Base-by-base conservation (phyloP, 2,113 vertebrate species). In the Scomber japonicus region DNA sequence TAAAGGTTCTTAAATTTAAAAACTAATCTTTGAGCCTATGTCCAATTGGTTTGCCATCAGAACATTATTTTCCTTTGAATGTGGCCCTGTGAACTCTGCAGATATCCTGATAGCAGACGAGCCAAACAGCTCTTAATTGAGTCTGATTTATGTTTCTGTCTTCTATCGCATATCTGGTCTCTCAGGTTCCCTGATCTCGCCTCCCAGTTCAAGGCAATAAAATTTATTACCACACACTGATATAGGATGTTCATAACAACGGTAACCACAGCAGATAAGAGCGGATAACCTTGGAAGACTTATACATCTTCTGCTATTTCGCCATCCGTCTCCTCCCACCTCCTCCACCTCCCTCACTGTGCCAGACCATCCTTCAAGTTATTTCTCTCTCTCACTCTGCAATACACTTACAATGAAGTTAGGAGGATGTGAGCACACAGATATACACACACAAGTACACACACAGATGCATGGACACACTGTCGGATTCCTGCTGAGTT, bases 401-500 rank as follows among this genome's bases (percentile, higher is more conserved):
- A n/a, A 81, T 81, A 55, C 30, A 77, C 53, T 81, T 45, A 16
- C 4, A 55, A 45, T 48, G 50, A 73, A 48, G 54, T 27, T 71
- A 72, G 49, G 6, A 31, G 66, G 59, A 44, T 0, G 0, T n/a
- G 19, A 53, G 11, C 64, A 60, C 61, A 72, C 53, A 12, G 21
- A 21, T 67, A 65, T 46, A 55, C 44, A 53, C 61, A 72, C 46
- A 12, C 30, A 21, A 48, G 45, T 55, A 71, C 48, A 69, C 46
- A 69, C 9, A n/a, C 61, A 60, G 67, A 65, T 46, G 50, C 44
- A 53, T 50, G 56, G 17, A 61, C 17, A n/a, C 48, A 14, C 61
- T 31, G 17, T 40, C 48, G 75, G 81, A 72, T 44, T 68, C 85
- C 77, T 27, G 73, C 80, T 64, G 80, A 82, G 84, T 83, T 76